Base-by-base conservation (phyloP, 2,797 vertebrate genomes). In the Anguilla megastoma region DNA sequence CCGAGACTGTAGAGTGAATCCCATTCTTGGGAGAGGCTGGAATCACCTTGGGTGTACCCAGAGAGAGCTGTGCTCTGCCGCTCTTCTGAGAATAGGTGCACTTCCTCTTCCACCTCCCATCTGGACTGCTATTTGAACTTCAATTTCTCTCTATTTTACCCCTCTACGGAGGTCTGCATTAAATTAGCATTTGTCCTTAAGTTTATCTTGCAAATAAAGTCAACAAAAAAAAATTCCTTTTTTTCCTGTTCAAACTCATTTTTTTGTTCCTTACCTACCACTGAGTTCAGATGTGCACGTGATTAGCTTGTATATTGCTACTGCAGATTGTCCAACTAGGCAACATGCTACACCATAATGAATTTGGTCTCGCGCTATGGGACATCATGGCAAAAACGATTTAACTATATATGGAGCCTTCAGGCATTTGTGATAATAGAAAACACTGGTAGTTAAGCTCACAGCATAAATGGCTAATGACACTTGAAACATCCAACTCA, bases 1-100 rank as follows among this genome's bases (percentile, higher is more conserved):
- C 84, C 60, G 60, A 69, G 63, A 88, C 48, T 84, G 76, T 69
- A 41, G 88, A 12, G 85, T 80, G 63, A 84, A 85, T 84, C 63
- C 50, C 45, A 33, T 33, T 86, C 76, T 66, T 50, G 8, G 36
- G 85, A 88, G 54, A 84, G 79, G 76, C 45, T 0, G n/a, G 21
- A 87, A 87, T 85, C 86, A 89, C 86, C 85, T 79, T 76, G 83
- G 27, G 36, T 36, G 36, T 33, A 58, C 63, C 33, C 76, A 18
- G 66, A 24, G 56, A 69, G 56, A 63, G 60, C 41, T 83, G 60
- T 16, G 71, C 63, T 79, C 48, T 41, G 33, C 36, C 69, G 27
- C 30, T 66, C 54, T 63, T 82, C 10, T 24, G 21, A 45, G 56
- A 36, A 76, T 5, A 50, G 21, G 45, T 48, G 18, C 8, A 48